phyloP scores from a whole-genome alignment of 2,797 vertebrate species.

The Sebastolobus altivelis region DNA sequence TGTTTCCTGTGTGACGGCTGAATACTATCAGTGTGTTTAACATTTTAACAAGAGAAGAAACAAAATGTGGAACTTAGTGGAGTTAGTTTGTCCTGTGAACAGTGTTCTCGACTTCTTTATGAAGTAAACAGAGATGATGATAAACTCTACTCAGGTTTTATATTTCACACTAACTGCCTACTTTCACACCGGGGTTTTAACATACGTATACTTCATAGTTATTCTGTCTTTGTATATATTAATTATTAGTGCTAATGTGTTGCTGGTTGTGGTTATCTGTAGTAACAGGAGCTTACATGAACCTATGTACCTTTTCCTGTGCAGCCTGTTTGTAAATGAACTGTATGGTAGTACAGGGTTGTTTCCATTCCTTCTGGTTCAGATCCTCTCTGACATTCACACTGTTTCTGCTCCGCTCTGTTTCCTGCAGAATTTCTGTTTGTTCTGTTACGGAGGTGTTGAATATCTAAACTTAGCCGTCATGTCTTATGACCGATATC shows the following conservation, averaged over 20 bases:
- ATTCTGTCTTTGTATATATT: background rate
- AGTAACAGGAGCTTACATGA: slow-evolving; percentile 8
- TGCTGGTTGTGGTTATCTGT: slow-evolving; percentile 21
- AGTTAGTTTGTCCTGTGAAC: too few relatives aligned
- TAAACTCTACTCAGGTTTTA: too few relatives aligned
- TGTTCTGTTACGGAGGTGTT: fast-evolving
- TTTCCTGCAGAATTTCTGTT: slow-evolving; percentile 18
- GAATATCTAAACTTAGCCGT: background rate
- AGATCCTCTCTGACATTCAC: slow-evolving; percentile 6
- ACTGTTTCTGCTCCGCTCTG: slow-evolving; percentile 12
- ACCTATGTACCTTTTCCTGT: slow-evolving; percentile 5
- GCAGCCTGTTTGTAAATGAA: slow-evolving; percentile 45
- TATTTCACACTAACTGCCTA: too few relatives aligned
- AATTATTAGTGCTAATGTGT: background rate
- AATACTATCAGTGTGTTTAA: too few relatives aligned
- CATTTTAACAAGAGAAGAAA: too few relatives aligned
- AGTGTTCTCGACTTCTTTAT: too few relatives aligned
- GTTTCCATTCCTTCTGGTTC: slow-evolving; percentile 27
- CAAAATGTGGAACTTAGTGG: too few relatives aligned
- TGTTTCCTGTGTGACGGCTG: too few relatives aligned
- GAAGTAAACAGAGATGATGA: too few relatives aligned
- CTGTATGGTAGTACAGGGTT: slow-evolving; percentile 33
- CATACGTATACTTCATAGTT: background rate
- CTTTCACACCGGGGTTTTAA: background rate
- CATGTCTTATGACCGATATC: slow-evolving; percentile 61